phyloP scores from a whole-genome alignment of 2,113 vertebrate genomes.

The Muntiacus muntjak region DNA sequence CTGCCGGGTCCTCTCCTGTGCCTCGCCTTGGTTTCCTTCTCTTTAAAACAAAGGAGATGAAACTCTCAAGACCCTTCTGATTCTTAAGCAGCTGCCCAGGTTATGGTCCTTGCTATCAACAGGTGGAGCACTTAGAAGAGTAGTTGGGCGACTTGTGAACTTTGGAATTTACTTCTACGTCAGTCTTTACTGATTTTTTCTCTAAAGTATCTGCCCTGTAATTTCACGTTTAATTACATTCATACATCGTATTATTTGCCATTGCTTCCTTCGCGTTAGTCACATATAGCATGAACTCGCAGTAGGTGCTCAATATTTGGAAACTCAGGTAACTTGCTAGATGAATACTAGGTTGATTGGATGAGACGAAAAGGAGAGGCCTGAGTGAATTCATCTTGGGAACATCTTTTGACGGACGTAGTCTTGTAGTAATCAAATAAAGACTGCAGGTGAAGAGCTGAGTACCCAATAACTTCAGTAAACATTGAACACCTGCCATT shows the following conservation, averaged over 20 bases:
- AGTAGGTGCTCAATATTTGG: not conserved
- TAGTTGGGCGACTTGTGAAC: not conserved
- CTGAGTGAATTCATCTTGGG: not conserved
- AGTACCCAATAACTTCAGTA: not conserved
- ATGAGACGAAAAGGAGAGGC: not conserved
- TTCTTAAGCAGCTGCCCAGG: not conserved
- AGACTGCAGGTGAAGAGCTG: not conserved
- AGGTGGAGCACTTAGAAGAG: constrained; percentile 26
- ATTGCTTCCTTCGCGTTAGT: not conserved
- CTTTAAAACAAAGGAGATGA: not conserved
- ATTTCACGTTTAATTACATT: constrained; percentile 26
- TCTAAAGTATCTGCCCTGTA: not conserved
- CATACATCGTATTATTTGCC: not conserved
- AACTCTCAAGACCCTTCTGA: not conserved
- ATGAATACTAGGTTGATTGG: not conserved
- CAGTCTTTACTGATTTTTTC: constrained; percentile 12
- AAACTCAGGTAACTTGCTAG: not conserved
- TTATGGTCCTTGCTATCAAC: constrained; percentile 1
- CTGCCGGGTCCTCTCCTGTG: not conserved
- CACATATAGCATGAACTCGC: not conserved
- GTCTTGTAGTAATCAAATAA: not conserved
- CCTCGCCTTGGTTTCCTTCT: not conserved
- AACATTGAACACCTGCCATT: not conserved
- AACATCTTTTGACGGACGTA: not conserved
- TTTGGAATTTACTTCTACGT: constrained; percentile 49